Evolutionary conservation across 2,113 vertebrate genomes (phyloP), one percentile per base, ranked within the genome.

Genomic region (Helogale parvula): DNA sequence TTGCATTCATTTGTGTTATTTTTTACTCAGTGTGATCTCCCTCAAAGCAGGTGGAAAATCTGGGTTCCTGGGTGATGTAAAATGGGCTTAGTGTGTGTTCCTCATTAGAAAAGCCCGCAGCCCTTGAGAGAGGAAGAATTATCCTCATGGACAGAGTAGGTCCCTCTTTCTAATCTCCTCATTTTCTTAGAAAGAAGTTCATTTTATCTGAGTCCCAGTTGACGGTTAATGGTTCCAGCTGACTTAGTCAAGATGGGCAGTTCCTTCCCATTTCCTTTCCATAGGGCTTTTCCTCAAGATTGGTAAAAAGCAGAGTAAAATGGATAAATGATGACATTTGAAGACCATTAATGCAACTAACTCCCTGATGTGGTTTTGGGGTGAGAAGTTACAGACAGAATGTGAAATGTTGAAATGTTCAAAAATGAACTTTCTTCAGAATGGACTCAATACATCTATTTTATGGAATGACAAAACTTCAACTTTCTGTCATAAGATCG

Each of bases 31-130:
- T 97, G 96, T 95, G 35, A 66, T 68, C 77, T 29, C 57, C 29
- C 27, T 80, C 41, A 60, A 96, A 98, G 92, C 98, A 98, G 98
- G 98, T 98, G 98, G 98, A 94, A 83, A 95, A 90, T 93, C 93
- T 41, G 89, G 94, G 85, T 93, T 93, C 97, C 97, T 98, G 45
- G 98, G 98, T 98, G 96, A 96, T 98, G 91, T 97, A 96, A 98
- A 98, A 98, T 31, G 96, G 95, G 90, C 96, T 95, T 93, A 96
- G 72, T 14, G 77, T 77, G 92, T 14, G 77, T 65, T 90, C 94
- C 97, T 98, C 96, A 16, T 76, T 97, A 88, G 81, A 80, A 97
- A 90, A 94, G 33, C 57, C 47, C 96, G 96, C 97, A 68, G 35
- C 76, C 85, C 57, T 1, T 74, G 97, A 98, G 94, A 98, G 94